Evolutionary conservation across 2,797 vertebrate genomes (phyloP), one percentile per base, ranked within the genome.

Genomic region (Thripadectes ignobilis): DNA sequence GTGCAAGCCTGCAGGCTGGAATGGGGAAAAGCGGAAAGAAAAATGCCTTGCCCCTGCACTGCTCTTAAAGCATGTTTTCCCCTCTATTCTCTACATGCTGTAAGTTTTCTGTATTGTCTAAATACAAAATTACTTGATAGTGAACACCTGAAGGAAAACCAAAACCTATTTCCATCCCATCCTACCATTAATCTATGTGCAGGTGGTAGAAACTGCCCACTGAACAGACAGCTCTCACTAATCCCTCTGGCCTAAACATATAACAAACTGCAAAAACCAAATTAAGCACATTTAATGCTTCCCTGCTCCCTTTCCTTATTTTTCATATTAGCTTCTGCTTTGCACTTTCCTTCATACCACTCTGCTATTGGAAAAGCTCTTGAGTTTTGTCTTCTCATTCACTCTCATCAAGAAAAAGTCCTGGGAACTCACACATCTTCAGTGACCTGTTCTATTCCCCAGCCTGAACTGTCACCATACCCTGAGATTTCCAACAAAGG

Each of bases 91-190:
- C 38, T 51, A 7, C 10, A 58, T 10, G 8, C 27, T 84, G 0
- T 19, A 79, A 75, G 21, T 45, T n/a, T 59, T 85, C 58, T 6
- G 6, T 39, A 36, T 13, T 43, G 29, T 66, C 71, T 48, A 81
- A 78, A 86, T 51, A 87, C 22, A 66, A 58, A 63, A 75, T 32
- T 65, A 68, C 54, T 72, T 66, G 13, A 68, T 12, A 10, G 4
- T 45, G 15, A 90, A 54, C 30, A 84, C 8, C 16, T 61, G 14
- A 89, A 76, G 13, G 52, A 82, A 88, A 39, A 32, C 3, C 4
- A 72, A 69, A 86, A 55, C 1, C 0, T 4, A 6, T 2, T 36
- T 74, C 17, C 29, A 59, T 89, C 19, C 45, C 2, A 0, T 54
- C 34, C 22, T 41, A n/a, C 41, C 14, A 46, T 17, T 85, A 85